Evolutionary conservation across 2,797 vertebrate genomes (phyloP), one percentile per base, ranked within the genome.

Genomic region (Sebastes nivosus): DNA sequence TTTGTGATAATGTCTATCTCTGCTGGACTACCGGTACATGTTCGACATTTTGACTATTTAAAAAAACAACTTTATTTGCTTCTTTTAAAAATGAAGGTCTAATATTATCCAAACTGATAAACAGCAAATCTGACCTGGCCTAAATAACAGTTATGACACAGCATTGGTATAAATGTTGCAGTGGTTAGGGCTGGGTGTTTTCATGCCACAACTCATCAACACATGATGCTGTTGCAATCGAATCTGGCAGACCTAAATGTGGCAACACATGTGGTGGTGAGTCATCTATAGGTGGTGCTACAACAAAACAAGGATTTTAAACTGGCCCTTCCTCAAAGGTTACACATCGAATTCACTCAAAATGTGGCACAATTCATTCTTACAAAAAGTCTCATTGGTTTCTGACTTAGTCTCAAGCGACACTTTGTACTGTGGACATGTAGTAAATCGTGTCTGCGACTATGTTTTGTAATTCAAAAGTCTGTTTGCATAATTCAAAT

Each of bases 181-280:
- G 8, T 16, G 29, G 46, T 61, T 24, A 54, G 20, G 67, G 18
- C 6, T 69, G 16, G n/a, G 30, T 5, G 6, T n/a, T 67, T 61
- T 24, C 67, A 46, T 71, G 67, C 13, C 20, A 58, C 18, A 66
- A 36, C 34, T 36, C 8, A 52, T 46, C 7, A 50, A 11, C 32
- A 57, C 57, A 52, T 16, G 65, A 52, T 50, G 36, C 30, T 80
- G 38, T 65, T 58, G 80, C 18, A 77, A 80, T 69, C 34, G n/a
- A 38, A 42, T 59, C 10, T 70, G 36, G 24, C 64, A 80, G 67
- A 50, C 1, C 1, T 18, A 6, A 29, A 71, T 63, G 69, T 81
- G 55, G 64, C 64, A 67, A 70, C 80, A 83, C 27, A n/a, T 42
- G 25, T 32, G 18, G 46, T 52, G 38, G 55, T 83, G 67, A 89